phyloP scores from a whole-genome alignment of 2,113 vertebrate genomes.

The Ondatra zibethicus region DNA sequence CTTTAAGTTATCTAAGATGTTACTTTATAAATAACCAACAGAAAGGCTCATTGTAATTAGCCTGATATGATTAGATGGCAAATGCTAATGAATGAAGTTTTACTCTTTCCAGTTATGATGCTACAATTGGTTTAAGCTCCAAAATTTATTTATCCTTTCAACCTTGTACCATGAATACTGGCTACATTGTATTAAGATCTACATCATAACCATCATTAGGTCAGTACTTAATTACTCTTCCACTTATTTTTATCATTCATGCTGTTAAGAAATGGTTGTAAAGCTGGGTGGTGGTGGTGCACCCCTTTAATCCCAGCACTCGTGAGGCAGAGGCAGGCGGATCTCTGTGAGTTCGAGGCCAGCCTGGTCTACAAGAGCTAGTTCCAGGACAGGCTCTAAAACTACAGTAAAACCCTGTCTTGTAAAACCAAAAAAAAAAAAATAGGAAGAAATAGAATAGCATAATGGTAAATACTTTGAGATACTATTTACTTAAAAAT shows the following conservation, averaged over 20 bases:
- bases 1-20: neutral
- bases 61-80: neutral
- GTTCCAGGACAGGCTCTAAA: too few species aligned
- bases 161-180: neutral
- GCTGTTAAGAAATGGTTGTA: neutral
- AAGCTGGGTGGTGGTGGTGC: too few species aligned
- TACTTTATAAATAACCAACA: neutral
- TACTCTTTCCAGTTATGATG: neutral
- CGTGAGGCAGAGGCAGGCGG: too few species aligned
- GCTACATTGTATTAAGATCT: neutral
- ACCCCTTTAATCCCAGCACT: too few species aligned
- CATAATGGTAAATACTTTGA: neutral
- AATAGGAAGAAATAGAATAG: neutral
- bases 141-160: neutral
- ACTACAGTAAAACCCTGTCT: too few species aligned
- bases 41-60: neutral
- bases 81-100: neutral
- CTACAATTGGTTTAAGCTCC: neutral
- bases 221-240: neutral
- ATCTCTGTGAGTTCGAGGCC: too few species aligned
- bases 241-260: neutral
- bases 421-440: too few species aligned
- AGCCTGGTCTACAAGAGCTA: too few species aligned
- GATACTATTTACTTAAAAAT: too few species aligned
- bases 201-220: neutral